Conservation (phyloP, 2,113 vertebrate genomes). For the Nerophis ophidion region DNA sequence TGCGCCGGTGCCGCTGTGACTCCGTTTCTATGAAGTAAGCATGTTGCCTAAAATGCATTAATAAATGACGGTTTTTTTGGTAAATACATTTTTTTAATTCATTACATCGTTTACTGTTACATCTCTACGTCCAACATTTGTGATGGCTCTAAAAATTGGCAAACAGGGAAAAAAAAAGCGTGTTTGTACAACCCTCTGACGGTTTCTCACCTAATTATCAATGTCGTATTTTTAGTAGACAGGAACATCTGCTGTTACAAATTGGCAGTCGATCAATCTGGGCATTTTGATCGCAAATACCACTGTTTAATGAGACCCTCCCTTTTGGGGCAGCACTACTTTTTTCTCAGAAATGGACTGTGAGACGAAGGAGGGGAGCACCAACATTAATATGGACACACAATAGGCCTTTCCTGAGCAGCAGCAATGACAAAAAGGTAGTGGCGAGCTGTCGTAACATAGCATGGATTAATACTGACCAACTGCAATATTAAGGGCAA, state of each 20-base stretch:
- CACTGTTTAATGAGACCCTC: conserved; percentile 43
- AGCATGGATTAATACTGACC: not conserved
- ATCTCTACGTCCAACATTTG: conserved; percentile 1
- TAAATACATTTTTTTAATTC: no score
- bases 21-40: no score
- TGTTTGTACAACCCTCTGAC: conserved; percentile 27
- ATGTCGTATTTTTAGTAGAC: conserved; percentile 34
- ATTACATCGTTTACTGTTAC: not conserved
- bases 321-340: conserved; percentile 10
- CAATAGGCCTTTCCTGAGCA: conserved; percentile 4
- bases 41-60: no score
- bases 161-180: conserved; percentile 28
- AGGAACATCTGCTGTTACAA: conserved; percentile 51
- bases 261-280: conserved; percentile 55
- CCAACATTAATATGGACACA: conserved; percentile 2
- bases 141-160: conserved; percentile 9
- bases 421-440: not conserved
- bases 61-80: no score
- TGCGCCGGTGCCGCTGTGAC: no score
- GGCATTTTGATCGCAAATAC: conserved; percentile 35
- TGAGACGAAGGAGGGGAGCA: not conserved
- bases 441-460: no score
- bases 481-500: conserved; percentile 25
- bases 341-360: conserved; percentile 15
- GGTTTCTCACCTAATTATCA: conserved; percentile 49